phyloP scores from a whole-genome alignment of 2,888 invertebrate species.

The Pseudeuparius sepicola region DNA sequence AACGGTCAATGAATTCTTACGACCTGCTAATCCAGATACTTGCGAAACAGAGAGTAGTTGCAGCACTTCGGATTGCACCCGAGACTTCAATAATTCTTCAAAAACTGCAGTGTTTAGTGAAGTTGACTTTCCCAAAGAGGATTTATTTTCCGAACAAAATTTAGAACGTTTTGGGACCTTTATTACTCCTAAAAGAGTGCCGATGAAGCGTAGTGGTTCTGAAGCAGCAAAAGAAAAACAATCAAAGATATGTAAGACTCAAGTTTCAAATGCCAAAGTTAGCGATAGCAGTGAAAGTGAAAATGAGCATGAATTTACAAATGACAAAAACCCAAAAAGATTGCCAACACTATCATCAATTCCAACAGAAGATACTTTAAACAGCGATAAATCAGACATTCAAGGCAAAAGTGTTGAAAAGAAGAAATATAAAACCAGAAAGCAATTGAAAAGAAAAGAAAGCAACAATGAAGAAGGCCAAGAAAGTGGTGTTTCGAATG shows the following conservation, averaged over 20 bases:
- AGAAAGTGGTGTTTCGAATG: too few species aligned
- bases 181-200: constrained; percentile 27
- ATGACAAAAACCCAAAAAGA: too few species aligned
- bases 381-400: too few species aligned
- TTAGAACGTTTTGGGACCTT: constrained; percentile 32
- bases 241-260: too few species aligned
- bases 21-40: constrained; percentile 26
- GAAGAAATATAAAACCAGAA: constrained; percentile 4
- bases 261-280: too few species aligned
- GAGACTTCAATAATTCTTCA: constrained; percentile 24
- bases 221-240: constrained; percentile 3
- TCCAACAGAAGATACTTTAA: too few species aligned
- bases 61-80: constrained; percentile 26
- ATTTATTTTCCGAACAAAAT: constrained; percentile 30
- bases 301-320: too few species aligned
- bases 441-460: constrained; percentile 13
- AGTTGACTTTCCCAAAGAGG: constrained; percentile 32
- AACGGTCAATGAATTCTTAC: constrained; percentile 25
- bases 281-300: too few species aligned
- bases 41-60: constrained; percentile 34
- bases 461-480: constrained; percentile 6
- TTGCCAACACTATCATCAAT: too few species aligned
- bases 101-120: constrained; percentile 33
- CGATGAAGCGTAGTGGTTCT: too few species aligned
- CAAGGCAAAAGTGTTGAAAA: constrained; percentile 9